phyloP scores from a whole-genome alignment of 2,888 invertebrate genomes.

The Acanthopleura granulata region DNA sequence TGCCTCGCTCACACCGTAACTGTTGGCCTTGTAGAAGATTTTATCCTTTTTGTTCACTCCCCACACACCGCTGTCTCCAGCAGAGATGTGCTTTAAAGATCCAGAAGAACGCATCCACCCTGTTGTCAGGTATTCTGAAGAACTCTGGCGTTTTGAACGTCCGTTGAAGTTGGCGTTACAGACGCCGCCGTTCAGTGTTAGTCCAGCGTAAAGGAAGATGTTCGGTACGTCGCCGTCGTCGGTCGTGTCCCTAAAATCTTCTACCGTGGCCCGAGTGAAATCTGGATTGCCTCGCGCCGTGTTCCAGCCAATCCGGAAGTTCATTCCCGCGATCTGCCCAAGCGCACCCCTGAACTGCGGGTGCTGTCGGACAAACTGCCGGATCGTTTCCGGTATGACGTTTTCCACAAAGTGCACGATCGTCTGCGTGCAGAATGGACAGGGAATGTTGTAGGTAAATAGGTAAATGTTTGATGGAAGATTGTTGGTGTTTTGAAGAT shows the following conservation, averaged over 20 bases:
- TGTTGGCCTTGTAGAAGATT: neutral
- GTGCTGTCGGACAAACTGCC: neutral
- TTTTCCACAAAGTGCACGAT: neutral
- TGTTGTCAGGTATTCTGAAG: neutral
- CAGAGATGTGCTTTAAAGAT: neutral
- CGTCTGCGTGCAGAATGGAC: neutral
- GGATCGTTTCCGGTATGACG: neutral
- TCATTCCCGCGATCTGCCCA: neutral
- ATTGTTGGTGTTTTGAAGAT: neutral
- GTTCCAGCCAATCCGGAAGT: neutral
- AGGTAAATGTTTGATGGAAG: neutral
- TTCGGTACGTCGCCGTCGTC: neutral
- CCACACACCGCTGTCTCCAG: neutral
- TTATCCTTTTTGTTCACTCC: neutral
- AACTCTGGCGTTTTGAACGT: neutral
- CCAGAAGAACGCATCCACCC: neutral
- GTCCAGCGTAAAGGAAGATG: neutral
- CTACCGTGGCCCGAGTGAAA: neutral
- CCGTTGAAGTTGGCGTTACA: constrained; percentile 3
- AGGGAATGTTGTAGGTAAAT: neutral
- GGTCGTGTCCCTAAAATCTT: neutral
- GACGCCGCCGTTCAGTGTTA: neutral
- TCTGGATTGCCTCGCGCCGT: neutral
- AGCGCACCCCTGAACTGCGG: neutral
- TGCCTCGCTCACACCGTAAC: neutral